Evolutionary conservation across 2,113 vertebrate species (phyloP).

Genomic region (Peromyscus polionotus): DNA sequence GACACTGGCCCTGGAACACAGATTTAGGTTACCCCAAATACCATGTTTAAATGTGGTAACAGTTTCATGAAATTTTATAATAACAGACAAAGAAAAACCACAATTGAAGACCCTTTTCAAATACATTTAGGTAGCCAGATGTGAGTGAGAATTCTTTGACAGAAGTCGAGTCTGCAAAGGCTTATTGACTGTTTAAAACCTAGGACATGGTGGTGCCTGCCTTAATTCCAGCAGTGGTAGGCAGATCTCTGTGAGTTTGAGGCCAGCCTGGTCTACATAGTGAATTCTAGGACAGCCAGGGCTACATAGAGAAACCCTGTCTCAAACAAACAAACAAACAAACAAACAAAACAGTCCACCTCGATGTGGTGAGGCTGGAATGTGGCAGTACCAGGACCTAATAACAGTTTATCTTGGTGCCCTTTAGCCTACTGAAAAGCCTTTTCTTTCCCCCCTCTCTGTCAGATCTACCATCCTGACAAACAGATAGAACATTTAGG

Average conservation of each 20-base stretch:
- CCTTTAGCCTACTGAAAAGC: neutral
- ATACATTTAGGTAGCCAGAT: neutral
- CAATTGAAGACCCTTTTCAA: neutral
- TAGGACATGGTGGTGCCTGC: neutral
- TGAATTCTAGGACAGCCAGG: neutral
- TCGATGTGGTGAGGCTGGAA: neutral
- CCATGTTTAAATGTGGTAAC: neutral
- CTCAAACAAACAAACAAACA: neutral
- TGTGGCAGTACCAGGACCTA: neutral
- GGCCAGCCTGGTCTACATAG: neutral
- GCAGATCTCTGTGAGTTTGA: neutral
- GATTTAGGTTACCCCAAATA: neutral
- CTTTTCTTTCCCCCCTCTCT: neutral
- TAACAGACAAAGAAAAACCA: neutral
- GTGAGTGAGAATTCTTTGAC: neutral
- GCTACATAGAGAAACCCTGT: neutral
- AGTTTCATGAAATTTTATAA: neutral
- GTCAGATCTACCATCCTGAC: neutral
- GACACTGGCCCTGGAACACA: neutral
- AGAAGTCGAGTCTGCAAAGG: neutral
- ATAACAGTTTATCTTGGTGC: neutral
- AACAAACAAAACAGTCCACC: neutral
- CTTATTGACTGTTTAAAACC: neutral
- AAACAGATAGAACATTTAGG: neutral
- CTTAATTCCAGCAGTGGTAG: neutral